Evolutionary conservation across 2,113 vertebrate species (phyloP).

Genomic region (Eidolon helvum): DNA sequence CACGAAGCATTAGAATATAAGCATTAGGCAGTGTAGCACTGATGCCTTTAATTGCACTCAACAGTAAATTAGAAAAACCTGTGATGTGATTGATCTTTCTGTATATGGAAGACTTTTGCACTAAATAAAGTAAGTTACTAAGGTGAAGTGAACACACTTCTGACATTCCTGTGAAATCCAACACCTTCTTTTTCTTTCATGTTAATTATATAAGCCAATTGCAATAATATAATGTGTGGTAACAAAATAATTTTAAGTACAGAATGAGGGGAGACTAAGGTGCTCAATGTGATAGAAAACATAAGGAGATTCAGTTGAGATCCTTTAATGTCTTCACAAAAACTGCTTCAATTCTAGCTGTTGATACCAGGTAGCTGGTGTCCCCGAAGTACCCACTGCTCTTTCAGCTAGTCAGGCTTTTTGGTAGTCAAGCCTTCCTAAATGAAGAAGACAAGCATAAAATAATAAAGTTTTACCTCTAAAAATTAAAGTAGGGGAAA

Average conservation of each 20-base stretch:
- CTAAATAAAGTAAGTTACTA: conserved; percentile 62
- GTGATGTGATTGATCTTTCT: conserved; percentile 58
- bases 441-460: not conserved
- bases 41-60: conserved; percentile 53
- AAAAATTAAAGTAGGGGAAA: not conserved
- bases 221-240: not conserved
- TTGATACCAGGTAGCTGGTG: not conserved
- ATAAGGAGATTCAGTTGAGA: not conserved
- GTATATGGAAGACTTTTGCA: conserved; percentile 37
- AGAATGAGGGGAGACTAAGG: not conserved
- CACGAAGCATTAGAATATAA: not conserved
- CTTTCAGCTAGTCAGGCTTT: not conserved
- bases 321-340: not conserved
- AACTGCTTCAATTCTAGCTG: not conserved
- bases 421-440: not conserved
- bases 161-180: conserved; percentile 43
- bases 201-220: conserved; percentile 54
- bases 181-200: not conserved
- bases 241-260: not conserved
- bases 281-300: not conserved
- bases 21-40: not conserved
- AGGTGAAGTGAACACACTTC: conserved; percentile 52
- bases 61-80: conserved; percentile 66
- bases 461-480: not conserved
- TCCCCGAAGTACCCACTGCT: not conserved